These are phyloP conservation scores for Numenius phaeopus DNA, from an alignment of 2,797 vertebrate genomes.

Conservation along the genomic window DNA sequence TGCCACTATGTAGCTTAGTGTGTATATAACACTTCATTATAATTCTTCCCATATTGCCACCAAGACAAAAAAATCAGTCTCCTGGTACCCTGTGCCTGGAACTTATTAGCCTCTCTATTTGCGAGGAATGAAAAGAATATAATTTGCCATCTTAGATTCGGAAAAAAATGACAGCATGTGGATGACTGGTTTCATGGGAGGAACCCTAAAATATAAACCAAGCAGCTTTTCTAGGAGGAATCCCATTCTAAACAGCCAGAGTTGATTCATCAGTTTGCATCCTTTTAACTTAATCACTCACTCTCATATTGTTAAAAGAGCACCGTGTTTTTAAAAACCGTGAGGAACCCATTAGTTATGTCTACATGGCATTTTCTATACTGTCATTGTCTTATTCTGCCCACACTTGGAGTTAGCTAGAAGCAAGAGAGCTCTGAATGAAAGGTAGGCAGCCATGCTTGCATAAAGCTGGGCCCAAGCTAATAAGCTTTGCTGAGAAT, in stretches of 20 bases:
- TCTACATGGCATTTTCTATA: background rate
- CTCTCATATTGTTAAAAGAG: conserved; percentile 36
- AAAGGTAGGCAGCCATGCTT: background rate
- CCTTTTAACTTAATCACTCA: conserved; percentile 36
- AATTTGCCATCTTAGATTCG: background rate
- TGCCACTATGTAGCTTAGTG: background rate
- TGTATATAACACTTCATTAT: background rate
- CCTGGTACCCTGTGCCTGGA: background rate
- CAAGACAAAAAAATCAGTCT: background rate
- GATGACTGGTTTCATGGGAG: background rate
- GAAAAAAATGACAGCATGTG: background rate
- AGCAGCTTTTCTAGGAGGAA: background rate
- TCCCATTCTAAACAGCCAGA: conserved; percentile 13
- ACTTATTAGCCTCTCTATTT: background rate
- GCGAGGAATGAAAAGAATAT: background rate
- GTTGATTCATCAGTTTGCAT: background rate
- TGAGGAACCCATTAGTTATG: background rate
- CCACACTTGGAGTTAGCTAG: background rate
- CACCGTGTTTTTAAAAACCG: conserved; percentile 4
- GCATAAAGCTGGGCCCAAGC: background rate
- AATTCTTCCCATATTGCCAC: background rate
- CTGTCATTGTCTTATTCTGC: background rate
- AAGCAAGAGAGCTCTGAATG: background rate
- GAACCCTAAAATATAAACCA: background rate
- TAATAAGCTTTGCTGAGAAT: background rate